Conservation (phyloP, 2,888 invertebrate genomes). For the Netelia inedita region DNA sequence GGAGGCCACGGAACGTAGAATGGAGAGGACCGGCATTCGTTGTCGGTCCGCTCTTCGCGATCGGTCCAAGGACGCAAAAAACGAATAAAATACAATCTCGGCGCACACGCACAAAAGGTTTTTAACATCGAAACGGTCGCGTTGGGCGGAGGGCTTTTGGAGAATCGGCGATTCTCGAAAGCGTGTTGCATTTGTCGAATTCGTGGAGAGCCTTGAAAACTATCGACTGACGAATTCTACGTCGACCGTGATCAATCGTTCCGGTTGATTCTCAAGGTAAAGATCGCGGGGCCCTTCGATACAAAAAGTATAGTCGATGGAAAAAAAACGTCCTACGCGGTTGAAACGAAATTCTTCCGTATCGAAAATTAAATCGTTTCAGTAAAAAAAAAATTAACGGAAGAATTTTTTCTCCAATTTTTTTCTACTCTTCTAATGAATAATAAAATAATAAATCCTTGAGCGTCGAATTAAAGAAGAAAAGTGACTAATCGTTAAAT, state of each 20-base stretch:
- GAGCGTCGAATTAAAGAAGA: too few species aligned
- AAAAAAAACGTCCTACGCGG: background rate
- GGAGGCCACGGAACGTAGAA: slow-evolving; percentile 50
- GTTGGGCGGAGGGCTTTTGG: slow-evolving; percentile 18
- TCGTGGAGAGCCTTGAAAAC: background rate
- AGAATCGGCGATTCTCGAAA: slow-evolving; percentile 58
- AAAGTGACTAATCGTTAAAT: too few species aligned
- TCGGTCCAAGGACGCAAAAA: slow-evolving; percentile 52
- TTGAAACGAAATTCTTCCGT: background rate
- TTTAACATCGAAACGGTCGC: slow-evolving; percentile 48
- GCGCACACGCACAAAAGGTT: slow-evolving; percentile 51
- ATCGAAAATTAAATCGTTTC: background rate
- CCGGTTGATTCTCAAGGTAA: background rate
- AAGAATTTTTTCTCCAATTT: too few species aligned
- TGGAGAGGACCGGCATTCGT: slow-evolving; percentile 43
- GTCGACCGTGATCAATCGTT: background rate
- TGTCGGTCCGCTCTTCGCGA: slow-evolving; percentile 32
- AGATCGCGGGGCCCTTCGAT: background rate
- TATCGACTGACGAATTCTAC: background rate
- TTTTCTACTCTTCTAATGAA: too few species aligned
- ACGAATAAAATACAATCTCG: slow-evolving; percentile 23
- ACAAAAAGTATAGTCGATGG: background rate
- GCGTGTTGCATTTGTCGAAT: slow-evolving; percentile 27
- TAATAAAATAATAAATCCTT: too few species aligned
- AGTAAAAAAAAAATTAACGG: too few species aligned